Conservation (phyloP, 2,888 invertebrate species). For the Platynereis dumerilii region DNA sequence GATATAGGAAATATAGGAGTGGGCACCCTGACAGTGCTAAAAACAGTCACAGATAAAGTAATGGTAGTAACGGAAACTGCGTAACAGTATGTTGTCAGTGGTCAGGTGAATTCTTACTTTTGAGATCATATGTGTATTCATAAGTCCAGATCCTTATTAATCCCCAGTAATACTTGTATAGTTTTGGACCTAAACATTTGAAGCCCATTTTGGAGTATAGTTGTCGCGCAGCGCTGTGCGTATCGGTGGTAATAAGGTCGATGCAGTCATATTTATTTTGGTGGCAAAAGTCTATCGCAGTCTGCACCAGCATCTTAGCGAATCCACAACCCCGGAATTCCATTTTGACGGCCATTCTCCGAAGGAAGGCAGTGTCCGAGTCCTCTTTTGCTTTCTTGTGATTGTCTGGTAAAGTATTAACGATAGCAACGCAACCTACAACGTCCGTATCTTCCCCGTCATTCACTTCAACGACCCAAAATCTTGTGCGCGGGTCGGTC, state of each 20-base stretch:
- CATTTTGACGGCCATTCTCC: slow-evolving; percentile 1
- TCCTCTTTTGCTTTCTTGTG: background rate
- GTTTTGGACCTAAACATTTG: background rate
- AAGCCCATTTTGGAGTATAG: slow-evolving; percentile 4
- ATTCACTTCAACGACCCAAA: background rate
- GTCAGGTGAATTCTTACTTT: background rate
- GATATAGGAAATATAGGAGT: too few relatives aligned
- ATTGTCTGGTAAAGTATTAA: background rate
- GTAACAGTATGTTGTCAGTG: too few relatives aligned
- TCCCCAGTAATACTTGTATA: slow-evolving; percentile 5
- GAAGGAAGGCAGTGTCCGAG: background rate
- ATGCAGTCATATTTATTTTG: background rate
- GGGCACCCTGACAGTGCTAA: too few relatives aligned
- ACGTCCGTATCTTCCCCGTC: background rate
- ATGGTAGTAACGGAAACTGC: too few relatives aligned
- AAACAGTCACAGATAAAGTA: too few relatives aligned
- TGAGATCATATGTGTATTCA: slow-evolving; percentile 4
- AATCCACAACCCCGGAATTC: background rate
- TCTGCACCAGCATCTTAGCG: background rate
- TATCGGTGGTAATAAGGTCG: background rate
- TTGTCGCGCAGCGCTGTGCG: background rate
- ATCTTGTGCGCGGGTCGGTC: background rate
- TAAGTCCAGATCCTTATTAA: background rate
- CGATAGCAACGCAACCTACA: background rate
- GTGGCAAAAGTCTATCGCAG: background rate